Percentiles rank a stretch among this genome's conserved stretches.
Conservation (phyloP, 2,888 invertebrate species). For the Agonopterix alstromeriana region DNA sequence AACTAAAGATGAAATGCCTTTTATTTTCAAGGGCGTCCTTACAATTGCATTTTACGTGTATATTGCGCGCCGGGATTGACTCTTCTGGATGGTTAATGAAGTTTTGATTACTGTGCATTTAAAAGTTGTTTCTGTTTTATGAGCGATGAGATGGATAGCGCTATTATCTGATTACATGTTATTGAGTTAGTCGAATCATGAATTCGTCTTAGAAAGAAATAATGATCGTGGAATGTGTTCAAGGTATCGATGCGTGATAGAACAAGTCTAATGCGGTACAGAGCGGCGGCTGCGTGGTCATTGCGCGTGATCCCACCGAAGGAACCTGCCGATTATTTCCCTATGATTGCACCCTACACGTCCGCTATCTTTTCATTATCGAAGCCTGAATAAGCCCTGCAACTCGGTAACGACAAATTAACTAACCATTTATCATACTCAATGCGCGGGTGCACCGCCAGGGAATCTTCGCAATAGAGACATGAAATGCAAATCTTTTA, state of each 20-base stretch:
- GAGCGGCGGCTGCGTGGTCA: slow-evolving; percentile 18
- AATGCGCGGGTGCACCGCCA: slow-evolving; percentile 4
- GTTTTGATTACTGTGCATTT: slow-evolving; percentile 22
- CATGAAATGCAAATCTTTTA: slow-evolving; percentile 1
- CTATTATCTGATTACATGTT: slow-evolving; percentile 11
- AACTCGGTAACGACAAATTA: slow-evolving; percentile 9
- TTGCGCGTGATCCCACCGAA: slow-evolving; percentile 23
- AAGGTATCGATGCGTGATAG: slow-evolving; percentile 29
- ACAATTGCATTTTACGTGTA: slow-evolving; percentile 37
- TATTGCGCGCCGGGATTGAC: slow-evolving; percentile 13
- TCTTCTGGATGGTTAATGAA: slow-evolving; percentile 18
- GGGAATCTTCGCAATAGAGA: slow-evolving; percentile 3
- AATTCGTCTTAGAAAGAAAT: slow-evolving; percentile 24
- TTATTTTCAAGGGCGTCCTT: slow-evolving; percentile 42
- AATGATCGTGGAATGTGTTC: slow-evolving; percentile 21
- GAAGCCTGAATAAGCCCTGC: slow-evolving; percentile 17
- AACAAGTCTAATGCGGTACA: slow-evolving; percentile 33
- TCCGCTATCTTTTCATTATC: slow-evolving; percentile 34
- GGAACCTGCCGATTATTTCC: slow-evolving; percentile 32
- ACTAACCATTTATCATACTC: slow-evolving; percentile 10
- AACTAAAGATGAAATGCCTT: slow-evolving; percentile 47
- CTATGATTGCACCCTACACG: slow-evolving; percentile 31
- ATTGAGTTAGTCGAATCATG: slow-evolving; percentile 22
- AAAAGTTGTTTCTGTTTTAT: slow-evolving; percentile 9
- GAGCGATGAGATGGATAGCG: slow-evolving; percentile 11